Conservation (phyloP, 2,113 vertebrate genomes). For the Petrocephalus zakoni region DNA sequence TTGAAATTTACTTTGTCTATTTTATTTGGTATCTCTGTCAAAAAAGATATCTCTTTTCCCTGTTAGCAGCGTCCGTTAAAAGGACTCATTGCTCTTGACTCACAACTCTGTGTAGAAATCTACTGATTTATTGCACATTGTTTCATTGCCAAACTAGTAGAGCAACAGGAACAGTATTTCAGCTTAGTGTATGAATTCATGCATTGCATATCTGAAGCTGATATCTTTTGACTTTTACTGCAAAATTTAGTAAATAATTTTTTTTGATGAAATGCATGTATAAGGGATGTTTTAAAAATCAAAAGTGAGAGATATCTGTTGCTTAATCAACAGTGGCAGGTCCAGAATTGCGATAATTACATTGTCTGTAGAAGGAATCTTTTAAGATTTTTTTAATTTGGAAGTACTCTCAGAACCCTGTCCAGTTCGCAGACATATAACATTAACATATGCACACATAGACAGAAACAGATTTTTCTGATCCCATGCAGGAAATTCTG, state of each 20-base stretch:
- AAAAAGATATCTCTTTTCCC: background rate
- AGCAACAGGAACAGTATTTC: background rate
- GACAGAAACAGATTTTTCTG: background rate
- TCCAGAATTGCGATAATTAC: background rate
- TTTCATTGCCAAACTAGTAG: background rate
- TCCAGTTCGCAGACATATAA: background rate
- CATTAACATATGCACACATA: background rate
- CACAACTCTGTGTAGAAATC: background rate
- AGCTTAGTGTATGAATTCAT: background rate
- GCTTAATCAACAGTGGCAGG: background rate
- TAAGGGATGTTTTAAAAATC: background rate
- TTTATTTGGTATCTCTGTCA: background rate
- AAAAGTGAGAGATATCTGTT: background rate
- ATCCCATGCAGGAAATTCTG: background rate
- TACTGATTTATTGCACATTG: background rate
- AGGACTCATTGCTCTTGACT: background rate
- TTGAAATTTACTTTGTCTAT: background rate
- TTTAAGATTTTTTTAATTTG: background rate
- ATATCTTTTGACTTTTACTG: background rate
- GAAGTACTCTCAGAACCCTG: background rate
- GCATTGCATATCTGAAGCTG: no score
- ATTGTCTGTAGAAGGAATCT: background rate
- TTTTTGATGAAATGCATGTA: background rate
- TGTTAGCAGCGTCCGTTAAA: background rate
- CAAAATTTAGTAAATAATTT: background rate